phyloP scores from a whole-genome alignment of 2,888 invertebrate genomes.

The Catocala fraxini region DNA sequence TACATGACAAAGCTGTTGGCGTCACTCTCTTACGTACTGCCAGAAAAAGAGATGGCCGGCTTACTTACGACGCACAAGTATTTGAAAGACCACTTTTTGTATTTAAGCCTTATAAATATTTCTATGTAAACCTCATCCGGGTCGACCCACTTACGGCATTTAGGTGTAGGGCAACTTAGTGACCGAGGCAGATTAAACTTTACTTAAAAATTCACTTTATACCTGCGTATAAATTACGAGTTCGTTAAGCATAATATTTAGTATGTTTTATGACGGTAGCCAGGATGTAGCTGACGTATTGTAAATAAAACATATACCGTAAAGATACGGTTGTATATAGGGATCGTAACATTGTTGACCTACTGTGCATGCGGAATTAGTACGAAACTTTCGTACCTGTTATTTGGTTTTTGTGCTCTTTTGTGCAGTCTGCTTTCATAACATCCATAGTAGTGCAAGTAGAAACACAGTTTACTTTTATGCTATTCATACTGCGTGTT shows the following conservation, averaged over 20 bases:
- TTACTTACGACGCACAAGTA: slow-evolving; percentile 43
- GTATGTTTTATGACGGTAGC: slow-evolving; percentile 3
- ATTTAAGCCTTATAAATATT: slow-evolving; percentile 67
- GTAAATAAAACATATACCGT: not conserved
- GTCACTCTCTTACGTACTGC: slow-evolving; percentile 46
- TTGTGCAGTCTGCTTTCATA: no score
- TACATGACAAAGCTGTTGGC: slow-evolving; percentile 60
- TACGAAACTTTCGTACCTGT: no score
- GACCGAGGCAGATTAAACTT: slow-evolving; percentile 57
- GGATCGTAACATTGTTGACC: no score
- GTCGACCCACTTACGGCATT: slow-evolving; percentile 68
- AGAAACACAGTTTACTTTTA: no score
- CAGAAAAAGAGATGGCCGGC: slow-evolving; percentile 49
- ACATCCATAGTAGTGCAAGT: no score
- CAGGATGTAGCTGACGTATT: not conserved
- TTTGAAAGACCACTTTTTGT: slow-evolving; percentile 60
- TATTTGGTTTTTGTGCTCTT: no score
- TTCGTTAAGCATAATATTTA: slow-evolving; percentile 17
- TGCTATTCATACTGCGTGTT: no score
- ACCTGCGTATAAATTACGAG: slow-evolving; percentile 34
- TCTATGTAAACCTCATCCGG: slow-evolving; percentile 60
- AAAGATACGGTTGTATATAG: no score
- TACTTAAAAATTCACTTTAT: slow-evolving; percentile 51
- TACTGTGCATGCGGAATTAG: no score
- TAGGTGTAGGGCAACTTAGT: slow-evolving; percentile 60